Evolutionary conservation across 2,113 vertebrate genomes (phyloP), one percentile per base, ranked within the genome.

Genomic region (Chloropsis hardwickii): DNA sequence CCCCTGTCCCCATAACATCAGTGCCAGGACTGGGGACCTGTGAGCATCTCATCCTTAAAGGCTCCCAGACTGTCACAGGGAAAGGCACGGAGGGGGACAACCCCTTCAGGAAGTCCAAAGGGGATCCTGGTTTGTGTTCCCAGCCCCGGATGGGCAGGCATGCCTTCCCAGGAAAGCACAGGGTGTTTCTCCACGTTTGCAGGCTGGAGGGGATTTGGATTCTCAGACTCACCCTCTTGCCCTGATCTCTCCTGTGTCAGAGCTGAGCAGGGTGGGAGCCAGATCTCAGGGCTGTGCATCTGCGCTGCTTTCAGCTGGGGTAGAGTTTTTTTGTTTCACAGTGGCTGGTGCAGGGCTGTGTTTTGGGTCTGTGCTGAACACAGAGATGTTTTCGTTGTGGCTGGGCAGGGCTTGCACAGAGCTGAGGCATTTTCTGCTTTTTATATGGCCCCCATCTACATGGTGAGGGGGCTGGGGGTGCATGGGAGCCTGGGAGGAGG

Each of bases 1-100:
- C 56, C 94, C 60, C 86, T 88, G 89, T 82, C 77, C 86, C 86
- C 37, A 35, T 12, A 88, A 50, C 91, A 80, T 91, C 61, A 90
- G 72, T 88, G 96, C 71, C 89, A 94, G 88, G 5, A 0, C 95
- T 67, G 81, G 82, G 83, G 77, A 97, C 53, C 44, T 9, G 2
- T 2, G 2, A 67, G 71, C 76, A 89, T 65, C 69, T 31, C 19
- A 39, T 92, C 91, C 92, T 77, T 72, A 8, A 22, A 20, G 54
- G 78, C 40, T 80, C 35, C 6, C 3, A 3, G 45, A 73, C 23
- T 54, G 42, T 31, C 27, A 20, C 1, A 0, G 44, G 51, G 19
- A 88, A 80, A n/a, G 82, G 15, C 47, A 65, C 3, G 5, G 65
- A 80, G 24, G 12, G 16, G 16, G 25, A 31, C 2, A 7, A 47